Evolutionary conservation across 2,113 vertebrate genomes (phyloP), one percentile per base, ranked within the genome.

Genomic region (Octodon degus): DNA sequence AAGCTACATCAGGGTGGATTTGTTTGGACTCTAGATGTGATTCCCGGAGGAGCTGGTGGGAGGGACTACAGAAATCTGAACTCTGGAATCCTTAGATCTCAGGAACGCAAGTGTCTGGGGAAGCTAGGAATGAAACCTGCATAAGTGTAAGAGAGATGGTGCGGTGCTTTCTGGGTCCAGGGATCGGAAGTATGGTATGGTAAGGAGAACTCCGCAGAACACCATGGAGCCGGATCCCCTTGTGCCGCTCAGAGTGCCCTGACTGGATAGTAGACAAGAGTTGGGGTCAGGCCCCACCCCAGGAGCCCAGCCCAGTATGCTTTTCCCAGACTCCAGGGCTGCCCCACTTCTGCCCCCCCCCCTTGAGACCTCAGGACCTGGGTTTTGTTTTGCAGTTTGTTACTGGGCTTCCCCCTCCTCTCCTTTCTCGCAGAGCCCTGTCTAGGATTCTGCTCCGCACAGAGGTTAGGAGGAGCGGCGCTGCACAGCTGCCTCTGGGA

Each of bases 311-410:
- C 84, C 43, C 43, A 43, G 58, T 17, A 27, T 17, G 47, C 47
- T 19, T 0, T 27, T 67, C 32, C 50, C 32, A 62, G 13, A 20
- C 27, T 34, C 13, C 14, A 27, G 60, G 4, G 12, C 55, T 8
- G 55, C 32, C 65, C 24, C 25, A 4, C 20, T 63, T 30, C 55
- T 60, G 30, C 24, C 58, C 11, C 20, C 34, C 30, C 72, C 25
- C 96, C 50, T 58, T 0, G 10, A 83, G 86, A 89, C 30, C 63
- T 63, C 16, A 7, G 80, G 65, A 58, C 16, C 4, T 0, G 85
- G 84, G 79, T 82, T 87, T 95, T 72, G 87, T 95, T 95, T 91
- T 77, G 65, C 34, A 58, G 60, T 95, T 97, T 97, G 95, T 58
- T 16, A 74, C 77, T 83, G 60, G 16, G 0, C 60, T 67, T 76